Percentiles rank a stretch among this genome's conserved stretches.
Evolutionary conservation across 2,888 invertebrate species (phyloP).

Genomic region (Apodemia hepburni): DNA sequence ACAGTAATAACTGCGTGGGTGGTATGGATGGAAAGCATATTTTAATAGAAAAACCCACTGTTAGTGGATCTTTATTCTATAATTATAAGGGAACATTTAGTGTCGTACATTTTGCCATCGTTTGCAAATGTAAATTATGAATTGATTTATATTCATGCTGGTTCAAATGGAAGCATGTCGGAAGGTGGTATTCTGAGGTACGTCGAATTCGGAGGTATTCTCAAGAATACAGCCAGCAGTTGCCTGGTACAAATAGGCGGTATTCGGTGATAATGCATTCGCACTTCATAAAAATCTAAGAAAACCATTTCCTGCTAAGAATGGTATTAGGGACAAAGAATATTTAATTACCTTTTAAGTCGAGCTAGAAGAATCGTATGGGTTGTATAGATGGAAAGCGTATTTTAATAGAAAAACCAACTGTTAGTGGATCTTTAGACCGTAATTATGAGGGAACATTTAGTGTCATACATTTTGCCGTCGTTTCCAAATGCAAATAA

Average conservation of each 20-base stretch:
- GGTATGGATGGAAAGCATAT: not conserved
- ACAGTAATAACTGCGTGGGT: not conserved
- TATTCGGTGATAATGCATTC: not conserved
- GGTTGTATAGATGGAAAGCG: not conserved
- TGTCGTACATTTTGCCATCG: not conserved
- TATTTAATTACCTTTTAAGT: too few species aligned
- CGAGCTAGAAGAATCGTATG: not conserved
- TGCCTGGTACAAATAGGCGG: too few species aligned
- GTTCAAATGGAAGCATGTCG: not conserved
- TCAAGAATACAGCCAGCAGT: too few species aligned
- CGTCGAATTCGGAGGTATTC: too few species aligned
- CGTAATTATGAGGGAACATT: not conserved
- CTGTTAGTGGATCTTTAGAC: not conserved
- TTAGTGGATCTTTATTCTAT: not conserved
- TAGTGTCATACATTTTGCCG: not conserved
- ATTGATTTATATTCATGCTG: not conserved
- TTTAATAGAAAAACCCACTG: not conserved
- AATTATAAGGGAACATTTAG: not conserved
- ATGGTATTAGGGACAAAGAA: too few species aligned
- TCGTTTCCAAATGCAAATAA: not conserved
- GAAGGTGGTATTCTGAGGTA: too few species aligned
- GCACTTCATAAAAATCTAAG: not conserved
- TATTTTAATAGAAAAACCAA: not conserved
- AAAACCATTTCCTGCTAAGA: not conserved
- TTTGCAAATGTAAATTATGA: not conserved